These are phyloP conservation scores for Aphidius colemani DNA, from an alignment of 2,888 invertebrate species.

Conservation along the genomic window DNA sequence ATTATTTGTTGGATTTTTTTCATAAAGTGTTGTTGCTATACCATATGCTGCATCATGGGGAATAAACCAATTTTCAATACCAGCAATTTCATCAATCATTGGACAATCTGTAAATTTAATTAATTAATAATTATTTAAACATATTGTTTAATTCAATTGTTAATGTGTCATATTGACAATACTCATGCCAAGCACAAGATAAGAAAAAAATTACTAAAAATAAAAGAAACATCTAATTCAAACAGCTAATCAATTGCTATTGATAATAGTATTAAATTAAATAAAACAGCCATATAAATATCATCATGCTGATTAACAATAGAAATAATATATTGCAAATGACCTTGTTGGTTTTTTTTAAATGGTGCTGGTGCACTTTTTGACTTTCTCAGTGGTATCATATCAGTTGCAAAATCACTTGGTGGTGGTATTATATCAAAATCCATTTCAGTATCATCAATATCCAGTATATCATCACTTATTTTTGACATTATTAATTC, in stretches of 20 bases:
- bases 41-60: conserved; percentile 69
- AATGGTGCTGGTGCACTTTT: conserved; percentile 55
- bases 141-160: no score
- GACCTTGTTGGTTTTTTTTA: conserved; percentile 46
- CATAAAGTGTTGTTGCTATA: conserved; percentile 79
- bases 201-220: background rate
- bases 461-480: conserved; percentile 38
- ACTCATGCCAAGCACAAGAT: background rate
- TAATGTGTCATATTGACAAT: background rate
- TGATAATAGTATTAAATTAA: background rate
- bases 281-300: conserved; percentile 26
- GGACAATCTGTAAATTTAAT: conserved; percentile 30
- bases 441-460: conserved; percentile 29
- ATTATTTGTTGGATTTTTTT: conserved; percentile 78
- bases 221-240: background rate
- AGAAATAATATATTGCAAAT: conserved; percentile 23
- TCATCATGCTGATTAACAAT: conserved; percentile 37
- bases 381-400: conserved; percentile 53
- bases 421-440: conserved; percentile 53
- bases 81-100: conserved; percentile 42
- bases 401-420: conserved; percentile 49
- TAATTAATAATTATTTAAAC: no score
- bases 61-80: conserved; percentile 64
- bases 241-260: background rate
- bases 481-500: conserved; percentile 34